These are phyloP conservation scores for Tetramorium bicarinatum DNA, from an alignment of 2,888 invertebrate genomes.

Conservation along the genomic window DNA sequence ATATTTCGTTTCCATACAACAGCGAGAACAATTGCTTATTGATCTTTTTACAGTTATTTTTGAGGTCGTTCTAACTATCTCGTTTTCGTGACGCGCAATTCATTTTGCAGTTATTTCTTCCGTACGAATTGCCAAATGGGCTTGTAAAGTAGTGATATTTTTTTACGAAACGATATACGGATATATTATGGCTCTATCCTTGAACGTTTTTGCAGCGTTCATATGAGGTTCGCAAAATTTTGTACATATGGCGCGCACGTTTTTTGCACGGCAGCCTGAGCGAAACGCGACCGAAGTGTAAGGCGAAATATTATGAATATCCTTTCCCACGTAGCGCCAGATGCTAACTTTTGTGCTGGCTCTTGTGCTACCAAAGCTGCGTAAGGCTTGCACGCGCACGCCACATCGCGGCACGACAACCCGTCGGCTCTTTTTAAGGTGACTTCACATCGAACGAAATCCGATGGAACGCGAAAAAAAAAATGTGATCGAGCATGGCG, in stretches of 20 bases:
- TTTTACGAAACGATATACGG: not conserved
- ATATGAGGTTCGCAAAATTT: not conserved
- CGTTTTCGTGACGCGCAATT: not conserved
- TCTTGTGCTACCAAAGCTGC: conserved; percentile 61
- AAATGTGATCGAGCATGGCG: conserved; percentile 20
- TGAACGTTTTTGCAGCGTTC: conserved; percentile 11
- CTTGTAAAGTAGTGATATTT: conserved; percentile 9
- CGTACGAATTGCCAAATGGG: not conserved
- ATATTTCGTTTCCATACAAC: not conserved
- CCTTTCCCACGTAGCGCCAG: conserved; percentile 82
- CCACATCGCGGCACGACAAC: conserved; percentile 58
- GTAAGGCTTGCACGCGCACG: conserved; percentile 64
- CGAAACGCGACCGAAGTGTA: conserved; percentile 67
- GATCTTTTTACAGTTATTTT: conserved; percentile 20
- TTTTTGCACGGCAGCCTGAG: not conserved
- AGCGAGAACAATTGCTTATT: conserved; percentile 38
- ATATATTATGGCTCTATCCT: not conserved
- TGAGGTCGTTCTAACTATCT: not conserved
- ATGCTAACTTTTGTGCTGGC: conserved; percentile 79
- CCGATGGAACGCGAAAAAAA: conserved; percentile 26
- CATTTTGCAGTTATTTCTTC: not conserved
- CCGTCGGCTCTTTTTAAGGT: conserved; percentile 43
- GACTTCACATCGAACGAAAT: conserved; percentile 38
- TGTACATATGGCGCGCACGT: conserved; percentile 12
- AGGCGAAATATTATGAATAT: conserved; percentile 77